Evolutionary conservation across 2,113 vertebrate genomes (phyloP).

Genomic region (Choloepus hoffmanni): DNA sequence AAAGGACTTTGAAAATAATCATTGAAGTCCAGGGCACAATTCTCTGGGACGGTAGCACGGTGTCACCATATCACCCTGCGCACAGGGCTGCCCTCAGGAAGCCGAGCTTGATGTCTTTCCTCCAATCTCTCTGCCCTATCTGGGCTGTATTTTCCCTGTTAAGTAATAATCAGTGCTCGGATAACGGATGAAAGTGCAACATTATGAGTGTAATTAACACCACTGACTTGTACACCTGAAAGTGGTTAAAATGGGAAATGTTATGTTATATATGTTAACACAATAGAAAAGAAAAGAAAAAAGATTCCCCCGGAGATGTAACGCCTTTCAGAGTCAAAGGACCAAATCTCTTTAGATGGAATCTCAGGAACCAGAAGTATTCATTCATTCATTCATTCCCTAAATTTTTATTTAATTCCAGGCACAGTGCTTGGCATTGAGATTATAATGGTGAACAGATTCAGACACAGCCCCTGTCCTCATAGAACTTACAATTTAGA

Average conservation of each 20-base stretch:
- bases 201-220: too few relatives aligned
- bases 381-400: conserved; percentile 5
- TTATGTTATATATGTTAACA: too few relatives aligned
- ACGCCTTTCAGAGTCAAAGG: background rate
- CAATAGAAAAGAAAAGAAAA: background rate
- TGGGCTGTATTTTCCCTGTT: background rate
- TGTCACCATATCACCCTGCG: background rate
- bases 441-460: background rate
- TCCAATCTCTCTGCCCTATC: background rate
- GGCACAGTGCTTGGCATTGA: background rate
- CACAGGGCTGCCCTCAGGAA: background rate
- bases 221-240: too few relatives aligned
- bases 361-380: conserved; percentile 23
- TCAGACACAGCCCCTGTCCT: background rate
- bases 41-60: background rate
- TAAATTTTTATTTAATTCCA: background rate
- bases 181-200: too few relatives aligned
- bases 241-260: too few relatives aligned
- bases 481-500: background rate
- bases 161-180: background rate
- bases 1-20: background rate
- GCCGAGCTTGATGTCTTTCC: background rate
- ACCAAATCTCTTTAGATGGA: background rate
- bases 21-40: background rate
- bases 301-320: background rate